Evolutionary conservation across 1,140 invertebrate species (phyloP).

Genomic region (Sitophilus oryzae): DNA sequence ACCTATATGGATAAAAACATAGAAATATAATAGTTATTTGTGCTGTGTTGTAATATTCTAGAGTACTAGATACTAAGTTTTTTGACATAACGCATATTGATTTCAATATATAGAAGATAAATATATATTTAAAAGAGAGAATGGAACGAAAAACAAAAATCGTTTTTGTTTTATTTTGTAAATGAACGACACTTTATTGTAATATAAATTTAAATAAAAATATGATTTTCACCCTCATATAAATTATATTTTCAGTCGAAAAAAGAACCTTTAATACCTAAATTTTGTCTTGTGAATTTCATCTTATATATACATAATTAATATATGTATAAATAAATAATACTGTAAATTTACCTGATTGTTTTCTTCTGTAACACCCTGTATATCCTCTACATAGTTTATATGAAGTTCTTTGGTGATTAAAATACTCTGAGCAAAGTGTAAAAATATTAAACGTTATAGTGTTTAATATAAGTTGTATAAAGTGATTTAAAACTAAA

Average conservation of each 20-base stretch:
- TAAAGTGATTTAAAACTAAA: too few relatives aligned
- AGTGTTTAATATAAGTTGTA: too few relatives aligned
- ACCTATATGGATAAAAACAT: constrained; percentile 44
- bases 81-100: constrained; percentile 25
- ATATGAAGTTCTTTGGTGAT: too few relatives aligned
- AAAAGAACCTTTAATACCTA: constrained; percentile 32
- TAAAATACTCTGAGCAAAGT: too few relatives aligned
- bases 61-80: constrained; percentile 36
- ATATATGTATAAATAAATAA: constrained; percentile 45
- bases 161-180: constrained; percentile 35
- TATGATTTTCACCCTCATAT: constrained; percentile 34
- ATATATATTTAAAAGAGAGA: too few relatives aligned
- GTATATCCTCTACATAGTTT: too few relatives aligned
- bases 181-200: constrained; percentile 33
- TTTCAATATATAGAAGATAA: constrained; percentile 12
- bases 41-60: constrained; percentile 47
- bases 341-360: constrained; percentile 36
- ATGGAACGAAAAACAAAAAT: constrained; percentile 22
- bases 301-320: constrained; percentile 43
- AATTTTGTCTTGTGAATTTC: constrained; percentile 44
- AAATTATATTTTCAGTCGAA: constrained; percentile 37
- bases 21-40: constrained; percentile 41
- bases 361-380: constrained; percentile 6
- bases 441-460: too few relatives aligned
- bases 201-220: constrained; percentile 37